phyloP scores from a whole-genome alignment of 2,797 vertebrate species.

The Liasis olivaceus region DNA sequence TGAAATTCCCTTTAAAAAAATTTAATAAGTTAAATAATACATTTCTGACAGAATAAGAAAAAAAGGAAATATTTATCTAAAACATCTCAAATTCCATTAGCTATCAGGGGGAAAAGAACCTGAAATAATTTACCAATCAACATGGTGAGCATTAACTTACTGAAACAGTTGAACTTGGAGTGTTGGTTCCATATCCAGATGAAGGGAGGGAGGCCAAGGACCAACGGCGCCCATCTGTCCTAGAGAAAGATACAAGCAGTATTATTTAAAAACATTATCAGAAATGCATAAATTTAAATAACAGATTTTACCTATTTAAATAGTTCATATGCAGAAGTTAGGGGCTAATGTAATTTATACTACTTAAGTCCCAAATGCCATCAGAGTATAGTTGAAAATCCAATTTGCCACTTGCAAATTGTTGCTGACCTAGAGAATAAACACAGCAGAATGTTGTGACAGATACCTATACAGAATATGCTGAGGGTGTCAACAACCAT shows the following conservation, averaged over 20 bases:
- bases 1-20: not conserved
- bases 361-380: not conserved
- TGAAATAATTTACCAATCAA: not conserved
- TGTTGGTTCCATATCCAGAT: conserved; percentile 97
- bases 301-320: not conserved
- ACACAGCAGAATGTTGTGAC: not conserved
- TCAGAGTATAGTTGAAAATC: not conserved
- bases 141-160: conserved; percentile 75
- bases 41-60: not conserved
- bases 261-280: not conserved
- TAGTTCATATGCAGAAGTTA: not conserved
- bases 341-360: not conserved
- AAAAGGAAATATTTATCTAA: not conserved
- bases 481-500: not conserved
- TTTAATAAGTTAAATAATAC: not conserved
- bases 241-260: conserved; percentile 59
- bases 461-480: not conserved
- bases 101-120: not conserved
- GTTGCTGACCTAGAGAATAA: not conserved
- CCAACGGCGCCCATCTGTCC: conserved; percentile 95
- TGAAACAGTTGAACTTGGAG: conserved; percentile 96
- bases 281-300: not conserved
- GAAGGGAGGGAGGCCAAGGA: conserved; percentile 95
- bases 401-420: not conserved
- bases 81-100: not conserved